Percentiles rank a stretch among this genome's conserved stretches.
Evolutionary conservation across 2,797 vertebrate species (phyloP).

Genomic region (Psittacula echo): DNA sequence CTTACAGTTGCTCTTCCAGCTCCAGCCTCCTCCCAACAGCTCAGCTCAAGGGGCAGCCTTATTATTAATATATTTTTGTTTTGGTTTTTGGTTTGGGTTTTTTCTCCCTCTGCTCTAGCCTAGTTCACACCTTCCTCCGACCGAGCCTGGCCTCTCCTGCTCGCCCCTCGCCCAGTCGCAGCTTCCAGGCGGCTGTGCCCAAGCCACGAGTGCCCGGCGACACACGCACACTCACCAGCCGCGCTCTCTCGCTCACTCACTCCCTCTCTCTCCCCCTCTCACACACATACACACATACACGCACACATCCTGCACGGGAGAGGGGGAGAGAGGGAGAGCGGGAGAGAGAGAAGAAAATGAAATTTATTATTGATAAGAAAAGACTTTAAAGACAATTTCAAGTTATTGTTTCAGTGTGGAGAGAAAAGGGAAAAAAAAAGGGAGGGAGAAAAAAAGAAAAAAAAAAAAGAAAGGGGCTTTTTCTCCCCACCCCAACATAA

Average conservation of each 20-base stretch:
- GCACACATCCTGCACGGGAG: constrained; percentile 75
- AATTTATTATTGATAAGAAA: constrained; percentile 94
- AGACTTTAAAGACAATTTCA: constrained; percentile 97
- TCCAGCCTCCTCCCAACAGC: constrained; percentile 79
- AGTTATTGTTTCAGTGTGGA: constrained; percentile 96
- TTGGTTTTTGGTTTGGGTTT: neutral
- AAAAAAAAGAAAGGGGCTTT: constrained; percentile 73
- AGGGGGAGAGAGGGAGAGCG: constrained; percentile 71
- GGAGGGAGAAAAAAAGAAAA: fast-evolving
- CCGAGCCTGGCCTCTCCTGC: constrained; percentile 34
- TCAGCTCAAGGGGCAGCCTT: constrained; percentile 76
- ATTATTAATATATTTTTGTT: neutral
- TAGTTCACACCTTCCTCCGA: constrained; percentile 68
- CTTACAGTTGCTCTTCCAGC: constrained; percentile 85
- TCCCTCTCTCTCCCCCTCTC: constrained; percentile 11
- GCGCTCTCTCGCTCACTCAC: constrained; percentile 47
- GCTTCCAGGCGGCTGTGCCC: constrained; percentile 84
- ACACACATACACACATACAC: constrained; percentile 44
- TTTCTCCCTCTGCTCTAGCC: constrained; percentile 66
- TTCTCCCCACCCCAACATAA: constrained; percentile 84
- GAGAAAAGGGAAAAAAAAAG: constrained; percentile 30
- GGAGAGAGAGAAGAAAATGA: constrained; percentile 91
- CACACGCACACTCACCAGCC: constrained; percentile 76
- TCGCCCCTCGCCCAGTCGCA: constrained; percentile 82
- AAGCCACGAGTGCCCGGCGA: constrained; percentile 86